Evolutionary conservation across 2,113 vertebrate species (phyloP), one percentile per base, ranked within the genome.

Genomic region (Cromileptes altivelis): DNA sequence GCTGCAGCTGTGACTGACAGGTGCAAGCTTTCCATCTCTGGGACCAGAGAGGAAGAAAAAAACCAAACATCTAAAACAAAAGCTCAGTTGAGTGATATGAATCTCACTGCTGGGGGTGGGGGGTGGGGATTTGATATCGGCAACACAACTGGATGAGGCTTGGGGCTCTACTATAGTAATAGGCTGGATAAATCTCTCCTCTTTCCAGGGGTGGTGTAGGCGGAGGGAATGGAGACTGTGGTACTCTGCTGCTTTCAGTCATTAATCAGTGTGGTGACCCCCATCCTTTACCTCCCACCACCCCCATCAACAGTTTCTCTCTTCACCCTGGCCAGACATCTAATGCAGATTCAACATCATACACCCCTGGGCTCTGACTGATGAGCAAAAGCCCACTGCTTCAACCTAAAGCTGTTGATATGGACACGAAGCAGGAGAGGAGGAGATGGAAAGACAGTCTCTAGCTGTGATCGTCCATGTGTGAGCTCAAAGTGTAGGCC

Each of bases 261-360:
- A 94, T 94, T 94, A 94, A 93, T 94, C 93, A 92, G 85, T 56
- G 75, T 77, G 53, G 49, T 71, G 85, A 89, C 90, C 90, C 75
- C 56, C 65, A 63, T 73, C 71, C 75, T 75, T 73, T 71, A 69
- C 81, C 84, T 75, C 69, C 89, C 63, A 87, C 84, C 53, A 86
- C 76, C 85, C 33, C 56, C 71, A 71, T 78, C 75, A 63, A 47
- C 75, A 75, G 64, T 84, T 85, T 81, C 69, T 60, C 70, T 85
- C 80, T 76, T 82, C 74, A 74, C 78, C 73, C 64, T 19, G 61
- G 75, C 72, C 82, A 69, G 75, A 72, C 64, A 53, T 85, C 79
- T 90, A 81, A 93, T 91, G 86, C 81, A 90, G 84, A 93, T 93
- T 81, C 75, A 85, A 69, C 80, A 85, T 88, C 83, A 69, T n/a